phyloP scores from a whole-genome alignment of 2,113 vertebrate genomes.

The Muscicapa adusta region DNA sequence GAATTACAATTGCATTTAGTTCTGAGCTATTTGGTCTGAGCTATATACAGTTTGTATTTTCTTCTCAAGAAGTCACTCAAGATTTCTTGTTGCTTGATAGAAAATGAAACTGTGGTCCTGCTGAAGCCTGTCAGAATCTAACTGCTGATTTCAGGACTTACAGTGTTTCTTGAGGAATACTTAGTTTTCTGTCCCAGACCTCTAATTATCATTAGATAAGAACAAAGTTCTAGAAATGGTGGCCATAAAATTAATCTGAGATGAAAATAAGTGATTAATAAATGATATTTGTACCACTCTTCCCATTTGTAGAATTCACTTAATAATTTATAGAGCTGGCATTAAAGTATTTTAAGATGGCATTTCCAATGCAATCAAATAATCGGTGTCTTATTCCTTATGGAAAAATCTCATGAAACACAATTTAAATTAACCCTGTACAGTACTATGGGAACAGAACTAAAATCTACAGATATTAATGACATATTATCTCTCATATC shows the following conservation, averaged over 20 bases:
- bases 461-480: neutral
- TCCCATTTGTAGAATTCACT: neutral
- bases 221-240: neutral
- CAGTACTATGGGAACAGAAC: neutral
- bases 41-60: neutral
- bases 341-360: neutral
- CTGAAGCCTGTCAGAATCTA: neutral
- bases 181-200: neutral
- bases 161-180: neutral
- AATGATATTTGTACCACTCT: neutral
- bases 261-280: neutral
- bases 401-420: neutral
- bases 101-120: neutral
- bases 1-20: neutral
- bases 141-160: neutral
- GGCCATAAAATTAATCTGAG: neutral
- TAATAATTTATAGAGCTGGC: neutral
- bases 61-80: neutral
- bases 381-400: neutral
- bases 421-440: conserved; percentile 17
- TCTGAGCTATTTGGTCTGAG: neutral
- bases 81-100: neutral
- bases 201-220: neutral
- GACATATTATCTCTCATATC: neutral
- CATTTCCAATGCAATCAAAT: neutral